Evolutionary conservation across 2,113 vertebrate species (phyloP).

Genomic region (Ceyx margarethae): DNA sequence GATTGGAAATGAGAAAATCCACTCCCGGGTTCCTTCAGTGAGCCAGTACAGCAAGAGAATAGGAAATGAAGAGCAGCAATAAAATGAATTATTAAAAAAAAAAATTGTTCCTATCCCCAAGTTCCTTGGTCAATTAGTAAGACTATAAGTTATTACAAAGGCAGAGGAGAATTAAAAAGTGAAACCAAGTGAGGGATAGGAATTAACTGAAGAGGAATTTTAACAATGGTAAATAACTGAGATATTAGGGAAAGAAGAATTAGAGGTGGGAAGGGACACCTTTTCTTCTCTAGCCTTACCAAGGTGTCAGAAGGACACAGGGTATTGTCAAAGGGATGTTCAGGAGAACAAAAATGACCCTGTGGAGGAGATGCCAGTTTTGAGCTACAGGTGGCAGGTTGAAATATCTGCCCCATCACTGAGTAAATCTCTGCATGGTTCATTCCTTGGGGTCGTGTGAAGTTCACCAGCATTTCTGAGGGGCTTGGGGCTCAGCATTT

Average conservation of each 20-base stretch:
- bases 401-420: background rate
- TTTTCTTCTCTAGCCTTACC: background rate
- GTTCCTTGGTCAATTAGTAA: conserved; percentile 53
- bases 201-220: background rate
- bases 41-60: background rate
- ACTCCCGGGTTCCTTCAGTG: background rate
- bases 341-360: background rate
- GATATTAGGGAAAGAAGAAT: background rate
- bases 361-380: background rate
- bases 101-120: background rate
- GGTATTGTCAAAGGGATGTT: background rate
- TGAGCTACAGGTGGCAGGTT: background rate
- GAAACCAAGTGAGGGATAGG: background rate
- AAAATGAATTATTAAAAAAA: conserved; percentile 48
- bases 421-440: background rate
- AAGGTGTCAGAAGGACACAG: background rate
- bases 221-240: background rate
- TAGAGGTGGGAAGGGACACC: background rate
- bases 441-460: background rate
- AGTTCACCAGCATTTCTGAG: background rate
- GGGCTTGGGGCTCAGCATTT: background rate
- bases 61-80: conserved; percentile 33
- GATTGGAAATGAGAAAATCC: conserved; percentile 30
- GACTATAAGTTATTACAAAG: conserved; percentile 14
- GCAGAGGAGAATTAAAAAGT: conserved; percentile 21